Base-by-base conservation (phyloP, 2,888 invertebrate species). In the Epinotia bilunana region DNA sequence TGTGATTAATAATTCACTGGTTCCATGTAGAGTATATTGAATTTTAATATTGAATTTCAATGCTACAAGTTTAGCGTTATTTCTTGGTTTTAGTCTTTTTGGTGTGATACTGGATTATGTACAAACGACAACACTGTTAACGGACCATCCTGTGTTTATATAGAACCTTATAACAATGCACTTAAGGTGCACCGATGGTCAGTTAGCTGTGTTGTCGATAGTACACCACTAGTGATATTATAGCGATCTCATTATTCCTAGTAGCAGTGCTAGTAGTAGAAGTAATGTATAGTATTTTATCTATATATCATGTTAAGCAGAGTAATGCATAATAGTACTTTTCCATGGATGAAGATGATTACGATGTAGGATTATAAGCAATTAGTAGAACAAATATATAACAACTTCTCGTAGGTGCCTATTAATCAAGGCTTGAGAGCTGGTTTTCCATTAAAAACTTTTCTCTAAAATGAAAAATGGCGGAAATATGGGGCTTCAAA, bases 211-310 rank as follows among this genome's bases (percentile, higher is more conserved):
- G n/a, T n/a, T n/a, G n/a, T n/a, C n/a, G n/a, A n/a, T n/a, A n/a
- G n/a, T n/a, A 61, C 61, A 61, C 61, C 61, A 61, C 33, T 61
- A 60, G 53, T 53, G 53, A 53, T 53, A 53, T 16, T n/a, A 33
- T 33, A 61, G 6, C 6, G 33, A 61, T 61, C 61, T 61, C n/a
- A n/a, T 2, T 28, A 60, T 33, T 28, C 16, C 16, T 60, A 7
- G 28, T 28, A 33, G 16, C 16, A 61, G n/a, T 61, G 53, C n/a
- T 53, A 6, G 53, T 16, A 53, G 53, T 53, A 16, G 33, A n/a
- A 33, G n/a, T 60, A 57, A 57, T 11, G 6, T 58, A 33, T n/a
- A 53, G 53, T n/a, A 39, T 53, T n/a, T 53, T 53, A 53, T 53
- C 53, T 53, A 53, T 53, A 13, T 53, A n/a, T n/a, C n/a, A n/a